These are phyloP conservation scores for Alosa alosa DNA, from an alignment of 2,113 vertebrate genomes.

Conservation along the genomic window DNA sequence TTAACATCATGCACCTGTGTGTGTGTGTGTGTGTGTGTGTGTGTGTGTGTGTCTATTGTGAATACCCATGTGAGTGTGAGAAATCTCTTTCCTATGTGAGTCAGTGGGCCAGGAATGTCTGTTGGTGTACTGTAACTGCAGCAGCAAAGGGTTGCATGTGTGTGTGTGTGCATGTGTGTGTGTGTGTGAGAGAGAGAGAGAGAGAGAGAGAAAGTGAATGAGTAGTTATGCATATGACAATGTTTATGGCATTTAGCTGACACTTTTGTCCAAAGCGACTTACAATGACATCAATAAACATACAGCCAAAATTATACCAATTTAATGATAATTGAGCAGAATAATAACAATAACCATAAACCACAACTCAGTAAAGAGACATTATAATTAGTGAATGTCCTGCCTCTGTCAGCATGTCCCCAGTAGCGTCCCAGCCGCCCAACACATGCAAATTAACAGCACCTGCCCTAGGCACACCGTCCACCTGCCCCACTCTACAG, in stretches of 20 bases:
- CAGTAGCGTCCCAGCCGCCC: background rate
- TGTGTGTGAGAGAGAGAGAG: background rate
- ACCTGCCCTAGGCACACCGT: background rate
- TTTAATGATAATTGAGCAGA: no score
- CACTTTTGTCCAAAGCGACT: no score
- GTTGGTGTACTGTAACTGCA: background rate
- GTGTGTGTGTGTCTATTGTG: background rate
- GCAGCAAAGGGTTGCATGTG: background rate
- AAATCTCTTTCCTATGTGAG: background rate
- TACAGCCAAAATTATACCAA: no score
- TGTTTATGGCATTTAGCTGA: no score
- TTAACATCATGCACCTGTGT: conserved; percentile 41
- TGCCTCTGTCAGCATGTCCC: background rate
- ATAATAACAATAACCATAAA: no score
- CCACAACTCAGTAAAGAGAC: no score
- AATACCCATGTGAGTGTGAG: background rate
- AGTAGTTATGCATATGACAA: no score
- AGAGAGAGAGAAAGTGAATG: no score
- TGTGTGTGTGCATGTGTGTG: background rate
- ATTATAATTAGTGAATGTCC: no score
- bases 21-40: background rate
- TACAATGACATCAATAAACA: no score
- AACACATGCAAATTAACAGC: background rate
- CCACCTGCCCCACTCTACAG: background rate
- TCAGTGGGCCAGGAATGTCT: background rate